Conservation (phyloP, 2,888 invertebrate genomes). For the Didymodactylos carnosus region DNA sequence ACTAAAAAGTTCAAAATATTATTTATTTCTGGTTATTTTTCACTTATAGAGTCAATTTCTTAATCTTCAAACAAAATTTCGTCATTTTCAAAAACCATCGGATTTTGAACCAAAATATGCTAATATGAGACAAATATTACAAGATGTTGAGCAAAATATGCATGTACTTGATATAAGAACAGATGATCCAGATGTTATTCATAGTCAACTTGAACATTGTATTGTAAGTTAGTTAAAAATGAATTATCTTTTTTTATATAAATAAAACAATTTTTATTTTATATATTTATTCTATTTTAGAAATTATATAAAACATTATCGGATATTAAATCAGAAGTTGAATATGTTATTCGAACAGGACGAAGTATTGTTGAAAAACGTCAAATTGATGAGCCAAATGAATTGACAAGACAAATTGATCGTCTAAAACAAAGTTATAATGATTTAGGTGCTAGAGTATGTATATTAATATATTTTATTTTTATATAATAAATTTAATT, state of each 20-base stretch:
- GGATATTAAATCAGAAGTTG: constrained; percentile 66
- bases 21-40: not conserved
- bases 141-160: constrained; percentile 42
- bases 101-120: constrained; percentile 49
- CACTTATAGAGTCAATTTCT: not conserved
- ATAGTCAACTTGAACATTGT: constrained; percentile 8
- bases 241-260: not conserved
- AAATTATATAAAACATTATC: constrained; percentile 63
- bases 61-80: constrained; percentile 8
- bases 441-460: constrained; percentile 39
- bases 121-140: constrained; percentile 49
- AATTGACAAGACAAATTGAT: constrained; percentile 53
- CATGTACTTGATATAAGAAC: constrained; percentile 6
- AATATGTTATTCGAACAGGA: constrained; percentile 58
- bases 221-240: not conserved
- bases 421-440: constrained; percentile 64
- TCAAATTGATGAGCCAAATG: constrained; percentile 46
- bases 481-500: not conserved
- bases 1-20: no score
- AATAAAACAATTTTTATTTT: not conserved
- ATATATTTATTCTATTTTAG: not conserved
- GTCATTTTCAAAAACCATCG: constrained; percentile 34
- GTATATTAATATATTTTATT: not conserved
- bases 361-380: constrained; percentile 57
- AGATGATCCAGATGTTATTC: constrained; percentile 11